Base-by-base conservation (phyloP, 2,113 vertebrate genomes). In the Sterna hirundo region DNA sequence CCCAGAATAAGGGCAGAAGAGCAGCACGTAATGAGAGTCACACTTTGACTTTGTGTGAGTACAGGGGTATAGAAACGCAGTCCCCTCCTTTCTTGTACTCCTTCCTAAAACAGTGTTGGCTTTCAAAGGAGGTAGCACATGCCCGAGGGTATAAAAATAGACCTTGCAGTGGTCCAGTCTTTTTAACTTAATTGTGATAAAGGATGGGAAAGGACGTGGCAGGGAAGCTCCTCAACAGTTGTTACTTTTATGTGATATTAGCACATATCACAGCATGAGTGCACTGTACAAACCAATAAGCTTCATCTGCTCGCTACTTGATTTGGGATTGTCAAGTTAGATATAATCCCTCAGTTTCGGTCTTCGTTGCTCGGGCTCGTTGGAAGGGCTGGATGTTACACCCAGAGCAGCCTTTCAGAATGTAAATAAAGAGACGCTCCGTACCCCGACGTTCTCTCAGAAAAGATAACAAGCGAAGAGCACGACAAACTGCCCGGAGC, bases 121-220 rank as follows among this genome's bases (percentile, higher is more conserved):
- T 89, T 86, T 82, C 91, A 72, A n/a, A 96, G 81, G 87, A 69
- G 49, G 77, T 12, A 22, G 75, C 86, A 55, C 57, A 11, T 57
- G 85, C 86, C 84, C 2, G 0, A 57, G 83, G 83, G 25, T 75
- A 17, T 75, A 86, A 95, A 96, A 87, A 87, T 83, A 82, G 92
- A 94, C 49, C 49, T 85, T 54, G 58, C 71, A 81, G 54, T 17
- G 44, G 72, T 90, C 85, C 76, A 4, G 49, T 30, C 84, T 76
- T 83, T 93, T 89, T 86, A 88, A 90, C 52, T 86, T 87, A 58
- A 93, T 86, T 86, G 94, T 90, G 94, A 62, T 71, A 84, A 79
- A 91, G 82, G 72, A 88, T 80, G 72, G 77, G 64, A 92, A 76
- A 77, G 91, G 89, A 83, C 82, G 9, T 91, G 30, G 84, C 83